A percentile compares a stretch with the other conserved stretches of the same genome.
Evolutionary conservation across 2,797 vertebrate species (phyloP).

Genomic region (Avahi laniger): DNA sequence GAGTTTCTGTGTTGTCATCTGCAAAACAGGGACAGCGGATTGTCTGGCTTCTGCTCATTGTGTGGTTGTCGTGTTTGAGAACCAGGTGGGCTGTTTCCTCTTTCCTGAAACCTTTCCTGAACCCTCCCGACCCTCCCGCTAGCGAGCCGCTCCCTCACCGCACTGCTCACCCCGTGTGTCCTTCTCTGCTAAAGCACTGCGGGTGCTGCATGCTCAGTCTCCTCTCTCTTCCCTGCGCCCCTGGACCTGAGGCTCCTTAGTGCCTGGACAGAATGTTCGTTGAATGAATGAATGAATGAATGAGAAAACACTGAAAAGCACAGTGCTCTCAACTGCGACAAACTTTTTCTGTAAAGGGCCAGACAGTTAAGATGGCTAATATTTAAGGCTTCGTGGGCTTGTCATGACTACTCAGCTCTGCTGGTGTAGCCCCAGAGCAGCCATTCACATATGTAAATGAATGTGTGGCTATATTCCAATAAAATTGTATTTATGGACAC

Average conservation of each 20-base stretch:
- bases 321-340: neutral
- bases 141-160: accelerated
- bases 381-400: neutral
- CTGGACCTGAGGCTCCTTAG: neutral
- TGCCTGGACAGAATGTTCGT: neutral
- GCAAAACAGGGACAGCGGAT: neutral
- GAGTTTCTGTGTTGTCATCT: neutral
- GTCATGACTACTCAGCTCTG: too few relatives aligned
- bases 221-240: neutral
- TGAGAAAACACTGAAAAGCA: neutral
- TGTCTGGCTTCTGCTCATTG: neutral
- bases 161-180: neutral
- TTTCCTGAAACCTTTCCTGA: neutral
- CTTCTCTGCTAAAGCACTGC: neutral
- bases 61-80: neutral
- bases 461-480: neutral
- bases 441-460: neutral
- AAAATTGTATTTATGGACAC: neutral
- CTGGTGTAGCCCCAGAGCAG: neutral
- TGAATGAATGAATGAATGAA: neutral
- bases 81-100: neutral
- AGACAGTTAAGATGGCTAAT: neutral
- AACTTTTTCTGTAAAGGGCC: neutral
- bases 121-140: neutral
- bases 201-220: too few relatives aligned